Percentiles rank a stretch among this genome's conserved stretches.
These are phyloP conservation scores for Acheta domesticus DNA, from an alignment of 2,888 invertebrate genomes.

Conservation along the genomic window DNA sequence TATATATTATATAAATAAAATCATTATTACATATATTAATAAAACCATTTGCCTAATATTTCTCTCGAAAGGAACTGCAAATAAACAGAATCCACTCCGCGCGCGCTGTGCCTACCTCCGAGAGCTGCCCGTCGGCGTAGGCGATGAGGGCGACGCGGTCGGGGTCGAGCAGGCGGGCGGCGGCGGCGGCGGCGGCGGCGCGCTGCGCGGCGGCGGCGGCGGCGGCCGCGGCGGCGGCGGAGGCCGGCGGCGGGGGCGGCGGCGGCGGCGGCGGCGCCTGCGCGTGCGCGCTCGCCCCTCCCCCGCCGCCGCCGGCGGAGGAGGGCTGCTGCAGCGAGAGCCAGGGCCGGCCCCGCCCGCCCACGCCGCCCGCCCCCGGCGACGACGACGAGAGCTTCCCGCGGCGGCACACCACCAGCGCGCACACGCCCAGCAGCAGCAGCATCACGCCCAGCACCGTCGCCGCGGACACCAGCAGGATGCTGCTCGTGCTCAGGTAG, in stretches of 20 bases:
- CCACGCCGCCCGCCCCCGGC: slow-evolving; percentile 39
- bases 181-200: slow-evolving; percentile 31
- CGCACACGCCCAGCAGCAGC: slow-evolving; percentile 45
- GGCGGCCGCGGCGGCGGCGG: slow-evolving; percentile 23
- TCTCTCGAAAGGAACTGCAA: too few relatives aligned
- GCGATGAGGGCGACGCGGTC: slow-evolving; percentile 55
- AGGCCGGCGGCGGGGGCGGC: slow-evolving; percentile 38
- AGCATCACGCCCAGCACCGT: slow-evolving; percentile 48
- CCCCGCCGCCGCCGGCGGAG: slow-evolving; percentile 43
- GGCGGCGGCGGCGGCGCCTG: slow-evolving; percentile 42
- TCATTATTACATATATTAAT: too few relatives aligned
- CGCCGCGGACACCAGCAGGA: slow-evolving; percentile 45
- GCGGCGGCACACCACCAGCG: slow-evolving; percentile 46
- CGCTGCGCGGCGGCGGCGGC: slow-evolving; percentile 33
- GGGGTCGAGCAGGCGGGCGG: slow-evolving; percentile 45
- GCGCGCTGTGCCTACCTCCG: slow-evolving; percentile 48
- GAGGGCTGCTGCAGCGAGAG: slow-evolving; percentile 46
- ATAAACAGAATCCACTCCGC: too few relatives aligned
- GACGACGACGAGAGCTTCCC: too few relatives aligned
- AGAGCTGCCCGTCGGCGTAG: slow-evolving; percentile 51
- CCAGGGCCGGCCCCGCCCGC: slow-evolving; percentile 34
- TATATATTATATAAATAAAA: too few relatives aligned
- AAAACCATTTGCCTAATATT: too few relatives aligned
- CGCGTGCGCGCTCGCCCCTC: slow-evolving; percentile 41
- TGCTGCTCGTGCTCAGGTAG: slow-evolving; percentile 19